A percentile compares a stretch with the other conserved stretches of the same genome.
phyloP scores from a whole-genome alignment of 2,113 vertebrate species.

The Hippocampus zosterae region DNA sequence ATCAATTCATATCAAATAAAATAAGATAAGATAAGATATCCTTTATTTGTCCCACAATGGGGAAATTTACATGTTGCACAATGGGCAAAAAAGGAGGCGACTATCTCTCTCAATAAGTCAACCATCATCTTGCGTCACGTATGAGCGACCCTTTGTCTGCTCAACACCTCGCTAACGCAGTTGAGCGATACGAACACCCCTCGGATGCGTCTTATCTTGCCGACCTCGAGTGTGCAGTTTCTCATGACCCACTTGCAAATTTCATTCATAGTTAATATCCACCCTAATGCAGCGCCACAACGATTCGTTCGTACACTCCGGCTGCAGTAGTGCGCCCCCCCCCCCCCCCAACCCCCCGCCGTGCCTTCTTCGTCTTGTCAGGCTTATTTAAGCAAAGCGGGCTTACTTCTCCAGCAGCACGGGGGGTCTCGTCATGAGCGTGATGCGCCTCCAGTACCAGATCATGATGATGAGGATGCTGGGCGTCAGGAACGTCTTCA shows the following conservation, averaged over 20 bases:
- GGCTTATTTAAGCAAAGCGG: not conserved
- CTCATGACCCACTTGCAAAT: conserved; percentile 36
- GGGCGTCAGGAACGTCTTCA: conserved; percentile 98
- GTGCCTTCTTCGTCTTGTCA: not conserved
- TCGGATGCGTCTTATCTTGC: conserved; percentile 5
- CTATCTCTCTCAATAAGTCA: not conserved
- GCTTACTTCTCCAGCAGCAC: conserved; percentile 98
- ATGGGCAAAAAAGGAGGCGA: not conserved
- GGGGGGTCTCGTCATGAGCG: conserved; percentile 86
- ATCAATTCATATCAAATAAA: too few relatives aligned
- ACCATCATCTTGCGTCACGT: not conserved
- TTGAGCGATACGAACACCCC: not conserved
- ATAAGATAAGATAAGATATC: too few relatives aligned
- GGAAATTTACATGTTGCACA: too few relatives aligned
- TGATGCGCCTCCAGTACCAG: conserved; percentile 97
- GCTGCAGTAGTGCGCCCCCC: not conserved
- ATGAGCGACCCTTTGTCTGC: not conserved
- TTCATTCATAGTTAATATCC: conserved; percentile 45
- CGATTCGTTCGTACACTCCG: not conserved
- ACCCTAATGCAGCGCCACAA: not conserved
- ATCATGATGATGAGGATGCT: conserved; percentile 95
- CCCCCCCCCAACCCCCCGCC: too few relatives aligned
- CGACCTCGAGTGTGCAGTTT: conserved; percentile 20
- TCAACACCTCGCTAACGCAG: not conserved
- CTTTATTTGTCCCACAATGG: too few relatives aligned